phyloP scores from a whole-genome alignment of 2,113 vertebrate species.

The Nannobrachium achirus region DNA sequence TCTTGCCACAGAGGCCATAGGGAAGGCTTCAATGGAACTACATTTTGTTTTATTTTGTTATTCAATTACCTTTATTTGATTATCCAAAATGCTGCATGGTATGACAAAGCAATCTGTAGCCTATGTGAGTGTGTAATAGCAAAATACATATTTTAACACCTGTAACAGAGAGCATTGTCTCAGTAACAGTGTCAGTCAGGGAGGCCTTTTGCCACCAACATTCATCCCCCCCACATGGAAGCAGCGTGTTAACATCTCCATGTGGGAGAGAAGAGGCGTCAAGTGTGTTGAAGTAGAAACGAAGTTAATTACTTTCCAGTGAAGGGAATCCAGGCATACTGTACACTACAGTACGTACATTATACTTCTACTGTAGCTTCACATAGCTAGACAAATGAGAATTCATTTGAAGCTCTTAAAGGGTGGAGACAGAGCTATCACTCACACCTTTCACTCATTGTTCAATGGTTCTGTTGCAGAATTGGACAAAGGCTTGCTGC shows the following conservation, averaged over 20 bases:
- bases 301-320: constrained; percentile 35
- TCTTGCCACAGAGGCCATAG: not conserved
- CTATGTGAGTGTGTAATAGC: not conserved
- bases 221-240: constrained; percentile 15
- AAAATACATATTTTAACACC: not conserved
- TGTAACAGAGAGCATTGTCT: not conserved
- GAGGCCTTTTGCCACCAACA: not conserved
- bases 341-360: too few species aligned
- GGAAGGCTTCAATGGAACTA: not conserved
- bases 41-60: not conserved
- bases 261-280: constrained; percentile 39
- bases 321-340: not conserved
- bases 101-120: not conserved
- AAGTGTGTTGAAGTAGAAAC: constrained; percentile 31
- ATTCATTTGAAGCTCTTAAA: not conserved
- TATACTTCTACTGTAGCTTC: not conserved
- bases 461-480: constrained; percentile 37
- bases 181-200: not conserved
- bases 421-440: not conserved
- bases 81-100: not conserved
- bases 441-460: constrained; percentile 7
- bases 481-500: not conserved
- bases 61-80: not conserved
- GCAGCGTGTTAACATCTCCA: constrained; percentile 13
- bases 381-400: not conserved